Conservation (phyloP, 2,797 vertebrate species). For the Protonibea diacanthus region DNA sequence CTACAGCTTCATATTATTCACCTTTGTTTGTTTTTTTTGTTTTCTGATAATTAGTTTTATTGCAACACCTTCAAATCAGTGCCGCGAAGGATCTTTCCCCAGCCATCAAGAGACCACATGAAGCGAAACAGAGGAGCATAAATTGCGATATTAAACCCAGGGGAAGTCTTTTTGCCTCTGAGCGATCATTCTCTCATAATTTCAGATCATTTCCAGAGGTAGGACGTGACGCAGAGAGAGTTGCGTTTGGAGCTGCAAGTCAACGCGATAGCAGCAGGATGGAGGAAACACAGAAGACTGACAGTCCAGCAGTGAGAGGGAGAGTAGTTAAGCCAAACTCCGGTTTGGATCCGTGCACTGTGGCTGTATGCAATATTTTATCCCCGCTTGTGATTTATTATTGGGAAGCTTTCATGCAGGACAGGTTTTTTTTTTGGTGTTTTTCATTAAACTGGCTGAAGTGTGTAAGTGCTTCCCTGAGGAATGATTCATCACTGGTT, state of each 20-base stretch:
- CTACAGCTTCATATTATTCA: constrained; percentile 34
- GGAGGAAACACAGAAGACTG: constrained; percentile 41
- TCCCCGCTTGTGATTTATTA: constrained; percentile 71
- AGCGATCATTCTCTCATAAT: constrained; percentile 52
- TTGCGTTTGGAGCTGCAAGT: constrained; percentile 36
- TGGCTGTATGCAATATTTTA: constrained; percentile 47
- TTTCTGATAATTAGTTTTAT: constrained; percentile 58
- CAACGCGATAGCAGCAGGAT: constrained; percentile 33
- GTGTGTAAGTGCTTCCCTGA: constrained; percentile 73
- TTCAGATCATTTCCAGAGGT: constrained; percentile 42
- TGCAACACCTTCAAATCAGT: constrained; percentile 44
- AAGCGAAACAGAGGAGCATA: constrained; percentile 49
- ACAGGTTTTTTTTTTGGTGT: constrained; percentile 68
- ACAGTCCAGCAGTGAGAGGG: constrained; percentile 41
- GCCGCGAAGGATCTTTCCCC: constrained; percentile 28
- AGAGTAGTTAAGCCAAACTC: constrained; percentile 48
- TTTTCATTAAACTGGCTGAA: constrained; percentile 81
- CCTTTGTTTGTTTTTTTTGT: constrained; percentile 25
- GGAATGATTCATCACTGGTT: constrained; percentile 75
- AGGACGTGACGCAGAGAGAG: constrained; percentile 28
- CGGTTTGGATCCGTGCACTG: constrained; percentile 43
- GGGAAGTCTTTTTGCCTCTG: constrained; percentile 35
- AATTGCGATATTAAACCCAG: constrained; percentile 26
- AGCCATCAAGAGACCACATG: constrained; percentile 41
- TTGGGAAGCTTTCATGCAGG: constrained; percentile 61